These are phyloP conservation scores for Deroplatys truncata DNA, from an alignment of 2,888 invertebrate genomes.

Conservation along the genomic window DNA sequence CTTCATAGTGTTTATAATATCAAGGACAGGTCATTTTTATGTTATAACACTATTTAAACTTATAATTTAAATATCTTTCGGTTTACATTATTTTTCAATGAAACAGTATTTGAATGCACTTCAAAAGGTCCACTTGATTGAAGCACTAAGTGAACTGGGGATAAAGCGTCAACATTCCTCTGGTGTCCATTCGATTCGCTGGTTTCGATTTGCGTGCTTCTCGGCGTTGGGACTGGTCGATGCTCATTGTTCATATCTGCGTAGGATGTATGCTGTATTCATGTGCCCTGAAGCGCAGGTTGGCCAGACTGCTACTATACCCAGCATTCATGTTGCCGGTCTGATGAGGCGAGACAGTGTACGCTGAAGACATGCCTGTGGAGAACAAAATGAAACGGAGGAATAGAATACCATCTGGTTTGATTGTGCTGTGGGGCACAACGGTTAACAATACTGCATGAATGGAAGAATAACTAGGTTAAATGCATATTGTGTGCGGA, in stretches of 20 bases:
- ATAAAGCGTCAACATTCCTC: background rate
- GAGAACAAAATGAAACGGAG: background rate
- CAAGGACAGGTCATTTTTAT: background rate
- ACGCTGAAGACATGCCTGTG: slow-evolving; percentile 23
- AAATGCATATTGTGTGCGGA: background rate
- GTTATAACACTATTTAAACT: background rate
- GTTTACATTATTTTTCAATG: background rate
- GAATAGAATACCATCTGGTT: no score
- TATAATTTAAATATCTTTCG: background rate
- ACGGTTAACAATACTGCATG: background rate
- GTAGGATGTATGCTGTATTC: slow-evolving; percentile 45
- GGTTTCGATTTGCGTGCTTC: background rate
- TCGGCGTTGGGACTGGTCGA: background rate
- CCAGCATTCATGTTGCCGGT: slow-evolving; percentile 18
- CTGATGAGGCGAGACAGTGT: slow-evolving; percentile 11
- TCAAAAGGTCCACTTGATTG: background rate
- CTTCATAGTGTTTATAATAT: background rate
- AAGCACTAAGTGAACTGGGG: background rate
- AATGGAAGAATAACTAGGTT: background rate
- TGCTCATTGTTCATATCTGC: slow-evolving; percentile 15
- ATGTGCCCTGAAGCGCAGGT: slow-evolving; percentile 56
- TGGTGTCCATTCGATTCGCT: background rate
- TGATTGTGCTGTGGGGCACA: background rate
- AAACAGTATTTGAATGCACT: background rate
- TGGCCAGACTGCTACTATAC: slow-evolving; percentile 39